A percentile compares a stretch with the other conserved stretches of the same genome.
phyloP scores from a whole-genome alignment of 2,888 invertebrate genomes.

The Drosophila borborema region DNA sequence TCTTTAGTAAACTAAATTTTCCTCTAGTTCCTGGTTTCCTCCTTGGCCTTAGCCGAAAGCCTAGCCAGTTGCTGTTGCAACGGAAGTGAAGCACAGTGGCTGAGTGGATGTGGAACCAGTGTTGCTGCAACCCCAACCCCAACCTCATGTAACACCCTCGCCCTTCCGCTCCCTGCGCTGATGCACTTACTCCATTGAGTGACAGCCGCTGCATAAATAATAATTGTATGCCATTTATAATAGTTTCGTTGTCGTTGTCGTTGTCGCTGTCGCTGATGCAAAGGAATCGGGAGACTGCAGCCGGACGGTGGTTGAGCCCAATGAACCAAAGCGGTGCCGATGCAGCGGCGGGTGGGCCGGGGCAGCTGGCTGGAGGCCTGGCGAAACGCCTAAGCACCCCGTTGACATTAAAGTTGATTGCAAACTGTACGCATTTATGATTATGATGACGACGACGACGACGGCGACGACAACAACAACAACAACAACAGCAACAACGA shows the following conservation, averaged over 20 bases:
- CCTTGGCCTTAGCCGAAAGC: background rate
- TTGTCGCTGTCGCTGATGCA: slow-evolving; percentile 37
- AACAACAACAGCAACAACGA: slow-evolving; percentile 21
- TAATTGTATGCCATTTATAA: slow-evolving; percentile 71
- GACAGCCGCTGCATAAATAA: slow-evolving; percentile 69
- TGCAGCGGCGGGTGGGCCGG: background rate
- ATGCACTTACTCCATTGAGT: slow-evolving; percentile 44
- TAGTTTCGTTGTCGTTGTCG: slow-evolving; percentile 51
- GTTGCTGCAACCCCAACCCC: slow-evolving; percentile 11
- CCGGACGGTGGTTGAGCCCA: slow-evolving; percentile 39
- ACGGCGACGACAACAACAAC: too few relatives aligned
- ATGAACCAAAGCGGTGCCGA: slow-evolving; percentile 49
- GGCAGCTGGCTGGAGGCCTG: background rate
- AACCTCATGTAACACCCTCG: background rate
- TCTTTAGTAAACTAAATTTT: background rate
- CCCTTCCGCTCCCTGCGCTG: background rate
- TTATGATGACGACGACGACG: slow-evolving; percentile 3
- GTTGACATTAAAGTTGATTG: slow-evolving; percentile 76
- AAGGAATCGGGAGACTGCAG: slow-evolving; percentile 50
- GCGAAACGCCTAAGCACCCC: slow-evolving; percentile 56
- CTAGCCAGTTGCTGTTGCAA: slow-evolving; percentile 16
- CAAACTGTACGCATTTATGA: slow-evolving; percentile 78
- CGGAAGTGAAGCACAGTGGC: slow-evolving; percentile 49
- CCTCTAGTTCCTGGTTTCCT: slow-evolving; percentile 11
- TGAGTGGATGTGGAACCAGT: slow-evolving; percentile 38